Conservation (phyloP, 1,140 invertebrate genomes). For the roundworm (Caenorhabditis elegans) region WBcel235 BX284602.5:6123501-6124000, state of each 20-base stretch:
- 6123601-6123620: neutral
- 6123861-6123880: conserved; percentile 61
- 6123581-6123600: neutral
- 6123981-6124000: conserved; percentile 59
- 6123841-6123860: conserved; percentile 59
- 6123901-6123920: conserved; percentile 58
- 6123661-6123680: neutral
- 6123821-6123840: conserved; percentile 39
- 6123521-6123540: no score
- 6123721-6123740: conserved; percentile 25
- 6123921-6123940: conserved; percentile 63
- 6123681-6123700: neutral
- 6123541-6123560: neutral
- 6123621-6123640: neutral
- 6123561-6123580: neutral
- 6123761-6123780: neutral
- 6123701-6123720: neutral
- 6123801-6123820: neutral
- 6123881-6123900: conserved; percentile 66
- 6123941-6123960: conserved; percentile 65
- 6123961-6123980: conserved; percentile 63
- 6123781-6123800: no score
- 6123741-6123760: neutral
- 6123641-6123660: conserved; percentile 6
- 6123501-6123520: no score